Evolutionary conservation across 2,797 vertebrate species (phyloP).

Genomic region (Artibeus lituratus): DNA sequence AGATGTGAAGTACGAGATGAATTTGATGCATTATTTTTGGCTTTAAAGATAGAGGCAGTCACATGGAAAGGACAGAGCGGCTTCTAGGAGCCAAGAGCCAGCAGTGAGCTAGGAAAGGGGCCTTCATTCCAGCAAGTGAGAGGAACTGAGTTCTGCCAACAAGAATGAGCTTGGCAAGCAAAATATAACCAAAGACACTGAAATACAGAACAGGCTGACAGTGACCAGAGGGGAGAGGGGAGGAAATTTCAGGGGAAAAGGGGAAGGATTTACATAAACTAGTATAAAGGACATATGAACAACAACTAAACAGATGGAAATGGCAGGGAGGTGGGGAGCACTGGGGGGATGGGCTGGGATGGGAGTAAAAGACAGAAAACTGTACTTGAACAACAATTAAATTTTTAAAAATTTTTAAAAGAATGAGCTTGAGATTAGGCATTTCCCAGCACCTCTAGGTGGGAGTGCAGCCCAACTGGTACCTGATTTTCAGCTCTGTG

Average conservation of each 20-base stretch:
- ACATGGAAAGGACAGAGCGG: not conserved
- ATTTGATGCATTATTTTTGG: not conserved
- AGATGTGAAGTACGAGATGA: not conserved
- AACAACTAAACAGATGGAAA: too few species aligned
- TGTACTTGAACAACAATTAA: too few species aligned
- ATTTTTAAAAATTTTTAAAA: too few species aligned
- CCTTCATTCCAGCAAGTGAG: not conserved
- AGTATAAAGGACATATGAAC: too few species aligned
- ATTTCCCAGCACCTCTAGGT: not conserved
- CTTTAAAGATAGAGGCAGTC: not conserved
- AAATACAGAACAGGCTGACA: too few species aligned
- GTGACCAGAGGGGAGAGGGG: too few species aligned
- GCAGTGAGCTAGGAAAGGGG: not conserved
- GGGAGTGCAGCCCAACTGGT: not conserved
- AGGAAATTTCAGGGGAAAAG: too few species aligned
- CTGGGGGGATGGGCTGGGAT: too few species aligned
- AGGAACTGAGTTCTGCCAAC: not conserved
- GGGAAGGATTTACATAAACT: too few species aligned
- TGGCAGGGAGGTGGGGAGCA: too few species aligned
- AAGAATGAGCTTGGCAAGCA: not conserved
- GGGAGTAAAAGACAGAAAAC: too few species aligned
- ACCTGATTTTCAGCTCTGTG: not conserved
- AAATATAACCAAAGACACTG: too few species aligned
- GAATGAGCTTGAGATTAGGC: not conserved
- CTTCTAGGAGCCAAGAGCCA: not conserved